A percentile compares a stretch with the other conserved stretches of the same genome.
Conservation (phyloP, 2,797 vertebrate genomes). For the Cyprinella venusta region DNA sequence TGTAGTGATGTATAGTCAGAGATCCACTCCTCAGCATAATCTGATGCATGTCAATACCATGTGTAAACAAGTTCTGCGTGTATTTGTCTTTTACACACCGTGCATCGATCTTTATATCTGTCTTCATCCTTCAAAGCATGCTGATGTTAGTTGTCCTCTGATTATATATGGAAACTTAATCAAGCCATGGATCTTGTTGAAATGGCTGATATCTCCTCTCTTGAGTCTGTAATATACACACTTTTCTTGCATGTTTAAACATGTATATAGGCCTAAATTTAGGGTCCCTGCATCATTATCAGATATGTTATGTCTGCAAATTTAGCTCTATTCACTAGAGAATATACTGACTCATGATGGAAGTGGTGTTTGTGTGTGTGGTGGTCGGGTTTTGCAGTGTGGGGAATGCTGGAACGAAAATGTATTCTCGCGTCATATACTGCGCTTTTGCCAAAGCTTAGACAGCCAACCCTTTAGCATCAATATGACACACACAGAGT, state of each 20-base stretch:
- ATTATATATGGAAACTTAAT: constrained; percentile 52
- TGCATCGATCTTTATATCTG: not conserved
- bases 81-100: not conserved
- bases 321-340: constrained; percentile 8
- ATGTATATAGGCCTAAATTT: not conserved
- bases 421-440: too few relatives aligned
- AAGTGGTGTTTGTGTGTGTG: not conserved
- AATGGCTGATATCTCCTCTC: constrained; percentile 31
- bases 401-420: constrained; percentile 5
- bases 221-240: constrained; percentile 1
- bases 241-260: constrained; percentile 3
- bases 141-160: not conserved
- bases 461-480: too few relatives aligned
- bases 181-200: constrained; percentile 39
- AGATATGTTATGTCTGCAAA: constrained; percentile 11
- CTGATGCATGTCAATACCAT: not conserved
- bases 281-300: not conserved
- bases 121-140: constrained; percentile 11
- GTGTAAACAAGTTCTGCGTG: not conserved
- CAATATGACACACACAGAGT: too few relatives aligned
- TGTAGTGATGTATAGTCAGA: not conserved
- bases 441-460: too few relatives aligned
- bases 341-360: constrained; percentile 16
- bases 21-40: not conserved
- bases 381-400: constrained; percentile 5